These are phyloP conservation scores for Sitta carolinensis DNA, from an alignment of 2,797 vertebrate genomes.

Conservation along the genomic window DNA sequence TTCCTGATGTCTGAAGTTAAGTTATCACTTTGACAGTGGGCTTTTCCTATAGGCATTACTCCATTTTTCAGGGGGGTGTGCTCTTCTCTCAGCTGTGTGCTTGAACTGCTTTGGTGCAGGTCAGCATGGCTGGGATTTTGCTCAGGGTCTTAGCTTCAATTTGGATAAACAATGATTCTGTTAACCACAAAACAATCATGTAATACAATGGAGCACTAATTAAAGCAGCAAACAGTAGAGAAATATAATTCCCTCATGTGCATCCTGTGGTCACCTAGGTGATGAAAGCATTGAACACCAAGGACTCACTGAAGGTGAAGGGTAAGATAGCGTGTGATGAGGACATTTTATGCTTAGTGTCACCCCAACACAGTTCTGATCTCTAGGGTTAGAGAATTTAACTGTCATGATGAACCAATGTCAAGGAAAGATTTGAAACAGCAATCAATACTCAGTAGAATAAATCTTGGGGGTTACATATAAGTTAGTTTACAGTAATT, in stretches of 20 bases:
- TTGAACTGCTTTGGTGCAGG: background rate
- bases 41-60: background rate
- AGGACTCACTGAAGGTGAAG: background rate
- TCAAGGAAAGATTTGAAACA: background rate
- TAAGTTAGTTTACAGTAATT: background rate
- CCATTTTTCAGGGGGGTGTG: accelerated
- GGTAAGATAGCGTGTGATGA: background rate
- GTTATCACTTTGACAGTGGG: background rate
- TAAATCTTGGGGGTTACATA: background rate
- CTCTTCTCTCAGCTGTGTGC: background rate
- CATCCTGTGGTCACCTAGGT: background rate
- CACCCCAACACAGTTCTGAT: background rate
- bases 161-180: background rate
- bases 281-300: background rate
- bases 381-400: background rate
- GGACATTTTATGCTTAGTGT: background rate
- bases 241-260: background rate
- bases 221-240: background rate
- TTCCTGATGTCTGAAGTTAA: background rate
- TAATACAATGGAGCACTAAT: background rate
- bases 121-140: background rate
- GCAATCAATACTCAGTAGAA: background rate
- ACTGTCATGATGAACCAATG: background rate
- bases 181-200: background rate
- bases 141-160: background rate